These are phyloP conservation scores for Cantharis rustica DNA, from an alignment of 2,888 invertebrate genomes.

Conservation along the genomic window DNA sequence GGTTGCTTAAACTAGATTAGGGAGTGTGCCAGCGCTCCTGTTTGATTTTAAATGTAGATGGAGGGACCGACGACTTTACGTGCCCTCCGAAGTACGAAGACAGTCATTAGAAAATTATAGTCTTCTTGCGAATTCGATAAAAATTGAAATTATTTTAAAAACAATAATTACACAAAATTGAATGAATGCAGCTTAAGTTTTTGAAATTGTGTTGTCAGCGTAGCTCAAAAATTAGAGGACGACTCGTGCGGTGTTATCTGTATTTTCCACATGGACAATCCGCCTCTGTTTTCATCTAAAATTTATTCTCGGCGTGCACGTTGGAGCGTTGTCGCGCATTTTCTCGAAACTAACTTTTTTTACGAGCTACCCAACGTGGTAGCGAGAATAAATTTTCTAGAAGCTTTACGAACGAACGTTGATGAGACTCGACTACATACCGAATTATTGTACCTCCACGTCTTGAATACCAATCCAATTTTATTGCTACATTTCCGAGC, in stretches of 20 bases:
- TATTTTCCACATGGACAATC: not conserved
- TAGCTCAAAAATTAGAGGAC: no score
- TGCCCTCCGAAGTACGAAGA: no score
- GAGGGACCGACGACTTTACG: no score
- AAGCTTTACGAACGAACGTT: constrained; percentile 1
- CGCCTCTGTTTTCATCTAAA: not conserved
- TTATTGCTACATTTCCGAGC: constrained; percentile 14
- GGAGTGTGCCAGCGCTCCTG: no score
- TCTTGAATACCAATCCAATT: constrained; percentile 16
- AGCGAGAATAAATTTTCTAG: constrained; percentile 8
- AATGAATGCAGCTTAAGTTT: no score
- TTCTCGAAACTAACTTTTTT: not conserved
- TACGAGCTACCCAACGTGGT: not conserved
- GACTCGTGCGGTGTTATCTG: not conserved
- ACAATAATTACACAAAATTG: no score
- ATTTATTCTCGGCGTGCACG: constrained; percentile 2
- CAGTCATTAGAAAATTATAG: no score
- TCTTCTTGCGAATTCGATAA: no score
- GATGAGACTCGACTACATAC: constrained; percentile 9
- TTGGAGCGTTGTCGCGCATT: not conserved
- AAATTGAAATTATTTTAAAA: no score
- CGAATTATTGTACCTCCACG: constrained; percentile 7
- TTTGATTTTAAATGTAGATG: no score
- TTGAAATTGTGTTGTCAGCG: no score
- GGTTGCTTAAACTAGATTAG: no score